A percentile compares a stretch with the other conserved stretches of the same genome.
Evolutionary conservation across 2,888 invertebrate genomes (phyloP).

Genomic region (Tridacna gigas): DNA sequence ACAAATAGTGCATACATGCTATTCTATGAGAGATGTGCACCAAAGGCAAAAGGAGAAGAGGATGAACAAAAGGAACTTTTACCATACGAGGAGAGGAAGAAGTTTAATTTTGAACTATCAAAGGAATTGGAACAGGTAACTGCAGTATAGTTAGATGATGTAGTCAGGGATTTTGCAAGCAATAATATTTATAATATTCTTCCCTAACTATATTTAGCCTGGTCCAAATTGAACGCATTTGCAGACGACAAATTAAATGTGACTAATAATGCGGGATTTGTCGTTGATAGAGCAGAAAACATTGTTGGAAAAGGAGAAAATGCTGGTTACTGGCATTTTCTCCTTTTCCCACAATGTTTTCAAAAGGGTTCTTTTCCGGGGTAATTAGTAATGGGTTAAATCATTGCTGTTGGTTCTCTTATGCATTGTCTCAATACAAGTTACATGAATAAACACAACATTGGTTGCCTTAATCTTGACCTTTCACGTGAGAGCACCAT

Average conservation of each 20-base stretch:
- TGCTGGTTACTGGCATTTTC: too few species aligned
- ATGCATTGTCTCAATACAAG: too few species aligned
- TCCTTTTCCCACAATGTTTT: too few species aligned
- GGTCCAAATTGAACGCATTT: not conserved
- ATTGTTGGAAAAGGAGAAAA: not conserved
- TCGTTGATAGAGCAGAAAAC: not conserved
- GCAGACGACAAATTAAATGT: not conserved
- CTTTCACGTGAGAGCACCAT: too few species aligned
- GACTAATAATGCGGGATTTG: not conserved
- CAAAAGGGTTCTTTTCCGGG: too few species aligned
- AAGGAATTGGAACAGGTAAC: slow-evolving; percentile 91
- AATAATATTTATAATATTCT: not conserved
- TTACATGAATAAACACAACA: too few species aligned
- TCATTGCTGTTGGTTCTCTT: too few species aligned
- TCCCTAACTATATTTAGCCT: not conserved
- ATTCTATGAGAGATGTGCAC: slow-evolving; percentile 92
- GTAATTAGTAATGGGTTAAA: too few species aligned
- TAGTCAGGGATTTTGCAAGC: not conserved
- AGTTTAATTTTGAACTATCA: slow-evolving; percentile 88
- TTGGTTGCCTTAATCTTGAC: too few species aligned
- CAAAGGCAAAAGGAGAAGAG: slow-evolving; percentile 63
- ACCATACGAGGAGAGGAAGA: slow-evolving; percentile 59
- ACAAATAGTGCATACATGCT: slow-evolving; percentile 99
- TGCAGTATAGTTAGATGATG: slow-evolving; percentile 1
- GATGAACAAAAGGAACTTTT: slow-evolving; percentile 51